These are phyloP conservation scores for Aegypius monachus DNA, from an alignment of 2,113 vertebrate genomes.

Conservation along the genomic window DNA sequence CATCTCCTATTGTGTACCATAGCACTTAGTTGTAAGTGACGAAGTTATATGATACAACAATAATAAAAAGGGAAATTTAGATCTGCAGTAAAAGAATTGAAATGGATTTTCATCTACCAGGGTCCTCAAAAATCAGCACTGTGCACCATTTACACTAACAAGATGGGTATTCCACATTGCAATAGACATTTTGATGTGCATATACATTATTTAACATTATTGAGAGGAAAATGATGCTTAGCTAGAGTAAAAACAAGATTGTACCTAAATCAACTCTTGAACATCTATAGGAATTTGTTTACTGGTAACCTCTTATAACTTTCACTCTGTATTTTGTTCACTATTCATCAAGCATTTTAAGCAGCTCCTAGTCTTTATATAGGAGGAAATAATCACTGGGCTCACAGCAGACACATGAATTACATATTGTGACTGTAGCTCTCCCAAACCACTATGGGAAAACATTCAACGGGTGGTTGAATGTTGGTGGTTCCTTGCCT, in stretches of 20 bases:
- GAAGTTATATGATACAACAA: background rate
- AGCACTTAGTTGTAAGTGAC: background rate
- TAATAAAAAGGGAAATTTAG: conserved; percentile 23
- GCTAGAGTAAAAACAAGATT: background rate
- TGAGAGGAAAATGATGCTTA: background rate
- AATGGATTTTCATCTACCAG: background rate
- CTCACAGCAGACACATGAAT: background rate
- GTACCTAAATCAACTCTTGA: background rate
- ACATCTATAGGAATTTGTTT: background rate
- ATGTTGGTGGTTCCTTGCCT: background rate
- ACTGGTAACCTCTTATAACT: background rate
- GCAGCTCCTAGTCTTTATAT: background rate
- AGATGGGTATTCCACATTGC: background rate
- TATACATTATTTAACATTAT: conserved; percentile 16
- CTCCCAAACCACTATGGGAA: background rate
- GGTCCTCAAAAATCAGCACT: background rate
- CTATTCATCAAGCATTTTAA: background rate
- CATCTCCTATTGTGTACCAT: background rate
- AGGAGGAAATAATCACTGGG: background rate
- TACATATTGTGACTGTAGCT: background rate
- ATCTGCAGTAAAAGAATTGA: background rate
- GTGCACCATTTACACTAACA: background rate
- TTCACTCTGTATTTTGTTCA: background rate
- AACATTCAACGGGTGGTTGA: background rate
- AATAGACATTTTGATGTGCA: conserved; percentile 14